Base-by-base conservation (phyloP, 2,113 vertebrate genomes). In the Peucedramus taeniatus region DNA sequence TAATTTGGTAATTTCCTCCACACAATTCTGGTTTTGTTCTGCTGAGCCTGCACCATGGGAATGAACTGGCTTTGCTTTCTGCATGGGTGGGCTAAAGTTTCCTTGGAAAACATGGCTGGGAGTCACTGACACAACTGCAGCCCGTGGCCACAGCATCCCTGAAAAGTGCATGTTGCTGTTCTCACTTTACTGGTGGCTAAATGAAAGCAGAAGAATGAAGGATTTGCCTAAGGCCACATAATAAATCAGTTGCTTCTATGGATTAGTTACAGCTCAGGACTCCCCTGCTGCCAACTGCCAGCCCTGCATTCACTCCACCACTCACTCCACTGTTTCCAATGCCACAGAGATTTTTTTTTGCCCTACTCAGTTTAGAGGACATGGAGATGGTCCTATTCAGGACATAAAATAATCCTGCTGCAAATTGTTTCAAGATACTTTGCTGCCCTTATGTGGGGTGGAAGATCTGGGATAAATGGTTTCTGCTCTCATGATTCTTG, bases 221-320 rank as follows among this genome's bases (percentile, higher is more conserved):
- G 54, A 54, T 94, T 94, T 89, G 57, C 78, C 61, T 30, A 44
- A 82, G 81, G 78, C 56, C 68, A 70, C 44, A 23, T 33, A 90
- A 83, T 61, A 66, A 79, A 76, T 90, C 78, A 54, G 51, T 80
- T 70, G 31, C 50, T 91, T 78, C 35, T 63, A 18, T 1, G 1
- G 56, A 85, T 93, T 94, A 76, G 69, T 94, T 76, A 87, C 37
- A 82, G 76, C 56, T 83, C 91, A 71, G 51, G 39, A 74, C n/a
- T 64, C 81, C 31, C 44, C 44, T 61, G 60, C 56, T 66, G 76
- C 54, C 33, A 17, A 2, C 12, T 68, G 65, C 70, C 40, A 53
- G 2, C 13, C 11, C 51, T 33, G 19, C 1, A 1, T 51, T 77
- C 1, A 3, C 28, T 83, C n/a, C 45, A 51, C 45, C 24, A 24